These are phyloP conservation scores for Corythoichthys intestinalis DNA, from an alignment of 2,113 vertebrate species.

Conservation along the genomic window DNA sequence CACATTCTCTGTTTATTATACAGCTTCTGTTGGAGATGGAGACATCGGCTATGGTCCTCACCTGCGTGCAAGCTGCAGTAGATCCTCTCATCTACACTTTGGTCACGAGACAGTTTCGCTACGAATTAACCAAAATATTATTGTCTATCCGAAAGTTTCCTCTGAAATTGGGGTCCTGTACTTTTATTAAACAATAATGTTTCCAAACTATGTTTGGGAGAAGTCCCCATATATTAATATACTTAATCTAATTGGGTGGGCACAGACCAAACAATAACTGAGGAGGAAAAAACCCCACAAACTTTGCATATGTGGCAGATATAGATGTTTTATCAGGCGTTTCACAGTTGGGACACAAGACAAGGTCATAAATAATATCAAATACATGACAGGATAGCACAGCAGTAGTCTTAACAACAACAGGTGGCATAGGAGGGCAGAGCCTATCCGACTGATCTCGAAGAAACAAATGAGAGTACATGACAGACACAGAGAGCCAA, in stretches of 20 bases:
- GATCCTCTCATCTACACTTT: slow-evolving; percentile 65
- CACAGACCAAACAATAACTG: background rate
- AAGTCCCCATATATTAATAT: background rate
- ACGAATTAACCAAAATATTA: slow-evolving; percentile 51
- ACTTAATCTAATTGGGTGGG: background rate
- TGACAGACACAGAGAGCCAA: slow-evolving; percentile 49
- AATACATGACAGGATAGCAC: slow-evolving; percentile 76
- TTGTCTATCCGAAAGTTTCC: slow-evolving; percentile 31
- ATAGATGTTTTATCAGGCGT: slow-evolving; percentile 77
- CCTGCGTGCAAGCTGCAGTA: slow-evolving; percentile 55
- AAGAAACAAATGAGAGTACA: slow-evolving; percentile 43
- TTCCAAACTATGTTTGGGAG: background rate
- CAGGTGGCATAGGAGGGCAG: slow-evolving; percentile 63
- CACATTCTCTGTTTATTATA: no score
- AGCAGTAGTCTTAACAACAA: slow-evolving; percentile 68
- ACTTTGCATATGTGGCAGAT: slow-evolving; percentile 70
- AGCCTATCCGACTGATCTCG: slow-evolving; percentile 53
- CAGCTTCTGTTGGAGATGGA: slow-evolving; percentile 54
- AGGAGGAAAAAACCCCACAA: slow-evolving; percentile 35
- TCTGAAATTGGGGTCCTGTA: slow-evolving; percentile 19
- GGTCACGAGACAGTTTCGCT: slow-evolving; percentile 62
- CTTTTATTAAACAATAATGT: background rate
- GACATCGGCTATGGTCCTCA: slow-evolving; percentile 51
- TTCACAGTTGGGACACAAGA: slow-evolving; percentile 80
- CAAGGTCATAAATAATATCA: slow-evolving; percentile 79